Percentiles rank a stretch among this genome's conserved stretches.
These are phyloP conservation scores for Nyctereutes procyonoides DNA, from an alignment of 2,113 vertebrate species.

Conservation along the genomic window DNA sequence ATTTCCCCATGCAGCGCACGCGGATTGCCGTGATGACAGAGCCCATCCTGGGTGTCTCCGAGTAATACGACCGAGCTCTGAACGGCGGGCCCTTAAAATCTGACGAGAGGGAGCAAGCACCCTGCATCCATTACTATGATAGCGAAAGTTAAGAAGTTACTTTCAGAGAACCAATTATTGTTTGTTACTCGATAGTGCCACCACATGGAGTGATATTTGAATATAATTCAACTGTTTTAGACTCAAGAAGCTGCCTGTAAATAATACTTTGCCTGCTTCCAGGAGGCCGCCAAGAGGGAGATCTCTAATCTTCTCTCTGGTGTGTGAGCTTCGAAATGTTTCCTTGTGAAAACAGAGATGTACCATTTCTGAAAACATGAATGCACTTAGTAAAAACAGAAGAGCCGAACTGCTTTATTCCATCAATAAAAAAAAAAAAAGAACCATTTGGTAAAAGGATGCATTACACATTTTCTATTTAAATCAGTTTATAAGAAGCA, in stretches of 20 bases:
- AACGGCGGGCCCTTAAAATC: slow-evolving; percentile 83
- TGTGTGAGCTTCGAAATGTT: slow-evolving; percentile 65
- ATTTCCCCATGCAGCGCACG: slow-evolving; percentile 74
- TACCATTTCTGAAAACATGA: slow-evolving; percentile 77
- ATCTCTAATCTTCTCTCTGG: slow-evolving; percentile 58
- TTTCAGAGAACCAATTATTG: slow-evolving; percentile 78
- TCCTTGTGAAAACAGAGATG: slow-evolving; percentile 81
- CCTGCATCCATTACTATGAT: slow-evolving; percentile 69
- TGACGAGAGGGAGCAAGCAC: slow-evolving; percentile 65
- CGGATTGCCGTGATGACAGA: slow-evolving; percentile 60
- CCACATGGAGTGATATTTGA: slow-evolving; percentile 89
- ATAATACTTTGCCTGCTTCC: slow-evolving; percentile 73
- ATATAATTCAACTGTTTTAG: slow-evolving; percentile 74
- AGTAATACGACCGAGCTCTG: slow-evolving; percentile 72
- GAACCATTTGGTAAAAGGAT: slow-evolving; percentile 87
- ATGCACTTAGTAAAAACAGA: slow-evolving; percentile 79
- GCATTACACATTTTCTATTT: slow-evolving; percentile 87
- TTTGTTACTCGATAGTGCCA: slow-evolving; percentile 89
- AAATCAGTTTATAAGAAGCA: slow-evolving; percentile 88
- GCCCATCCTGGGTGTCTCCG: slow-evolving; percentile 72
- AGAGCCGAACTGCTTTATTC: slow-evolving; percentile 83
- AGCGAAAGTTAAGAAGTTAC: slow-evolving; percentile 80
- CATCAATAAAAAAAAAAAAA: slow-evolving; percentile 81
- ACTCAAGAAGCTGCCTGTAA: slow-evolving; percentile 73
- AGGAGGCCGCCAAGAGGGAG: slow-evolving; percentile 52